Conservation (phyloP, 2,888 invertebrate species). For the Eurytoma californica region DNA sequence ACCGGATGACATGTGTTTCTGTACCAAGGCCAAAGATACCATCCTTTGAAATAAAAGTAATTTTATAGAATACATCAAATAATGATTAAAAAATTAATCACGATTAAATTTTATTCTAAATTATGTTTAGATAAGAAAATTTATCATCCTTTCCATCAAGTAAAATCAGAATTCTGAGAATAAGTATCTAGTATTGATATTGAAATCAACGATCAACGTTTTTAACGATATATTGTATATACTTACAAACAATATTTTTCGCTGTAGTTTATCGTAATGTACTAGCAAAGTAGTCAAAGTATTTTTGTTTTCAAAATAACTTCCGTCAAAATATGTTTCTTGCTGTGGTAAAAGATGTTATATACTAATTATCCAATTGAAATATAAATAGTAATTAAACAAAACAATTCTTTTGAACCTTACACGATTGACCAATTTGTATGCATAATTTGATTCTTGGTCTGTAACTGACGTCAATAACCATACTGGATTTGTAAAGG, state of each 20-base stretch:
- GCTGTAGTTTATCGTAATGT: conserved; percentile 16
- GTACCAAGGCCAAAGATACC: conserved; percentile 43
- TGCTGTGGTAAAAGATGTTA: conserved; percentile 4
- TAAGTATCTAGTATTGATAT: too few relatives aligned
- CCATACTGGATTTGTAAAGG: conserved; percentile 3
- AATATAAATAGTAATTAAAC: not conserved
- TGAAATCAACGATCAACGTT: not conserved
- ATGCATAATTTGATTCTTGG: conserved; percentile 16
- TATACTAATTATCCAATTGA: not conserved
- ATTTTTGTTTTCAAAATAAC: not conserved
- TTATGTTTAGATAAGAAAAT: too few relatives aligned
- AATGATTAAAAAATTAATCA: too few relatives aligned
- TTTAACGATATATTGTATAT: not conserved
- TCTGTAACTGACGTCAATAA: not conserved
- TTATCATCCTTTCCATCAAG: too few relatives aligned
- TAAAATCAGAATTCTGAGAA: not conserved
- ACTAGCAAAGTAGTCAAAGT: conserved; percentile 1
- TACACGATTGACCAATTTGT: conserved; percentile 20
- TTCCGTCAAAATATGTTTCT: conserved; percentile 19
- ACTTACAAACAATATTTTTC: conserved; percentile 21
- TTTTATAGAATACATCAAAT: not conserved
- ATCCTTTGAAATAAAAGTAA: conserved; percentile 9
- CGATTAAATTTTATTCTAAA: too few relatives aligned
- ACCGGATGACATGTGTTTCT: conserved; percentile 19
- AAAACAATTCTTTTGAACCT: not conserved